Base-by-base conservation (phyloP, 2,888 invertebrate genomes). In the Phalera bucephala region DNA sequence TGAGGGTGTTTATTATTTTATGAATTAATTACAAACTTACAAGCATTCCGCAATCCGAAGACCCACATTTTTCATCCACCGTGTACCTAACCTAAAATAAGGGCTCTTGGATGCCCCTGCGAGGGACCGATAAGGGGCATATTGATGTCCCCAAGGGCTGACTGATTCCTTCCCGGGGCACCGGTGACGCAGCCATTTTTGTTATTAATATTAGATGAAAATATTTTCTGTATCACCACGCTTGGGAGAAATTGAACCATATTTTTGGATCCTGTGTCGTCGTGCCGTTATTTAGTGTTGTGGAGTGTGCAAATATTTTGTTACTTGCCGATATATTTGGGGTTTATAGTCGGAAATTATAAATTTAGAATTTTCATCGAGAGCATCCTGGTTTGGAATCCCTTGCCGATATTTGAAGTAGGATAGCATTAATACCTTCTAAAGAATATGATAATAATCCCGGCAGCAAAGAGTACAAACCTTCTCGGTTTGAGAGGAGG, bases 61-160 rank as follows among this genome's bases (percentile, higher is more conserved):
- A n/a, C n/a, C n/a, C 8, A 12, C 25, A 25, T 10, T 25, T 13
- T 34, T 23, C 29, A 31, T 36, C 22, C 40, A 40, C 37, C 45
- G 42, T 45, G 42, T 59, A 48, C 40, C n/a, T n/a, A n/a, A n/a
- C n/a, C 17, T 29, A 40, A 20, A 36, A 43, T 52, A 40, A 35
- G 31, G 25, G 31, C 29, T 32, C 21, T 15, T 31, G 33, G 38
- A 21, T 30, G 44, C 29, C 14, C 43, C 59, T 61, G 64, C 45
- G 43, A 36, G 44, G 31, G 33, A 27, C 53, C 52, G 71, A 70
- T 70, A 70, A 70, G 62, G 49, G 44, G 55, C 43, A 59, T 71
- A 72, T 71, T 71, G 72, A 72, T 72, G 70, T 42, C 54, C 61
- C 54, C 60, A 19, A 26, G 55, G 58, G 51, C 52, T 66, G 70